Conservation (phyloP, 2,113 vertebrate genomes). For the Tupaia chinensis region DNA sequence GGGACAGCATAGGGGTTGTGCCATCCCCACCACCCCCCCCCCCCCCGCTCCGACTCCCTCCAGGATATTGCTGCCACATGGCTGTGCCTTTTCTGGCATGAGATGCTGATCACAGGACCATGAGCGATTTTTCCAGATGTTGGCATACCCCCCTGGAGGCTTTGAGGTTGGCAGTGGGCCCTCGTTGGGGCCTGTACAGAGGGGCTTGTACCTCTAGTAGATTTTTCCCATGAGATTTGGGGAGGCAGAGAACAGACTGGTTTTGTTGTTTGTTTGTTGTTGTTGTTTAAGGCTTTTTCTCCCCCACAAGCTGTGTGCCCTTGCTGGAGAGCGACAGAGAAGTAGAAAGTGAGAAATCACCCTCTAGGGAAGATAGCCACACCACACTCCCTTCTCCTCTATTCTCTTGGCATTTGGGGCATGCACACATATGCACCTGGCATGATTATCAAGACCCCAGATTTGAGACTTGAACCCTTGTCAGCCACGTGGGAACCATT, state of each 20-base stretch:
- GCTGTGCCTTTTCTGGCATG: not conserved
- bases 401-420: too few species aligned
- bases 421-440: too few species aligned
- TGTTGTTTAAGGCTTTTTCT: too few species aligned
- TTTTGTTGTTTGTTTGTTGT: not conserved
- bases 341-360: too few species aligned
- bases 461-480: too few species aligned
- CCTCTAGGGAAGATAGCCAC: too few species aligned
- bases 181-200: not conserved
- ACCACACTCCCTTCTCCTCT: too few species aligned
- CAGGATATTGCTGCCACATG: not conserved
- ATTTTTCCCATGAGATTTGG: not conserved
- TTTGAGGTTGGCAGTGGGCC: not conserved
- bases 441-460: too few species aligned
- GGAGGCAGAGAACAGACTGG: not conserved
- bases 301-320: too few species aligned
- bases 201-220: not conserved
- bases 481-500: too few species aligned
- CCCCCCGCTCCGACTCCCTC: not conserved
- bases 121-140: not conserved
- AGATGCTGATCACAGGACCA: not conserved
- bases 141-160: conserved; percentile 1
- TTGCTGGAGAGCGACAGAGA: too few species aligned
- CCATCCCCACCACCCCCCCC: too few species aligned
- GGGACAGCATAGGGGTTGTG: not conserved